Conservation (phyloP, 92 coral and sea anemone species). For the Blastomussa wellsi region DNA sequence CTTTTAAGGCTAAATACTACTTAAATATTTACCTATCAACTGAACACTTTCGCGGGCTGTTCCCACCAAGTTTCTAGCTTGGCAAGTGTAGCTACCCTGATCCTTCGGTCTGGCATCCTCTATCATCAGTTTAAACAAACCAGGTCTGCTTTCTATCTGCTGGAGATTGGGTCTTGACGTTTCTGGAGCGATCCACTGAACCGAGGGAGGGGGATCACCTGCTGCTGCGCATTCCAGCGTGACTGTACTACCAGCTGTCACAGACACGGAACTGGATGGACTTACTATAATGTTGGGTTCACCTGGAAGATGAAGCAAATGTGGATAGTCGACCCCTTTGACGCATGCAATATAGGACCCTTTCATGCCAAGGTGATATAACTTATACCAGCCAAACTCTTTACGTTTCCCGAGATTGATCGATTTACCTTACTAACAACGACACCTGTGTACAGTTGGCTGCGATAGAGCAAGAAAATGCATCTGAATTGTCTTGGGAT, state of each 20-base stretch:
- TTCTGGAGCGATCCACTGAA: slow-evolving; percentile 63
- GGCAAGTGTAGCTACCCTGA: slow-evolving; percentile 70
- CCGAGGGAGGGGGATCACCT: slow-evolving; percentile 73
- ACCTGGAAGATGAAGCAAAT: slow-evolving; percentile 38
- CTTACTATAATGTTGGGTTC: slow-evolving; percentile 72
- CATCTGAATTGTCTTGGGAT: no score
- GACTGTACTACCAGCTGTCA: slow-evolving; percentile 73
- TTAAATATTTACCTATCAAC: slow-evolving; percentile 59
- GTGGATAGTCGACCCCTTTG: background rate
- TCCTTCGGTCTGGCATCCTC: slow-evolving; percentile 56
- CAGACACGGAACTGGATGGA: slow-evolving; percentile 74
- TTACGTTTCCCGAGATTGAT: background rate
- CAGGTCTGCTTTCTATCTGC: slow-evolving; percentile 50
- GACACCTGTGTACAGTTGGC: no score
- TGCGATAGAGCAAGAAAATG: no score
- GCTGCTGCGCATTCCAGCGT: slow-evolving; percentile 68
- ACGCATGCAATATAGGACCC: background rate
- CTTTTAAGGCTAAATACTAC: background rate
- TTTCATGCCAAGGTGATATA: background rate
- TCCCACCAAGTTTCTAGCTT: slow-evolving; percentile 71
- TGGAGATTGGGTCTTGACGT: slow-evolving; percentile 41
- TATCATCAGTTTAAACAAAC: slow-evolving; percentile 61
- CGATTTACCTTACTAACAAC: no score
- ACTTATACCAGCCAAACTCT: background rate
- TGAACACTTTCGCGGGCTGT: slow-evolving; percentile 37